Evolutionary conservation across 2,888 invertebrate species (phyloP).

Genomic region (Mythimna albipuncta): DNA sequence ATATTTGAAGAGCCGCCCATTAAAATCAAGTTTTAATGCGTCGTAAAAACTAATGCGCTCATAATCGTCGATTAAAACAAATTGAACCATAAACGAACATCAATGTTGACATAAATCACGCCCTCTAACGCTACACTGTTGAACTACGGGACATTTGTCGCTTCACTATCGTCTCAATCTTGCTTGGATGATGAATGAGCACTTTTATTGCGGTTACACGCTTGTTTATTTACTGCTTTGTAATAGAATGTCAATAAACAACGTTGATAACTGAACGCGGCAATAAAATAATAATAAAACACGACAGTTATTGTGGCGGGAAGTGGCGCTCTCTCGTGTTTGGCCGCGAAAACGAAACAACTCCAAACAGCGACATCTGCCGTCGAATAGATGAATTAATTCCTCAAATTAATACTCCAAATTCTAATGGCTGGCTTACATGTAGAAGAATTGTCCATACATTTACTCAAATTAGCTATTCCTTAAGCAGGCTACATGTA

Average conservation of each 20-base stretch:
- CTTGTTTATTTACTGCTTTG: slow-evolving; percentile 85
- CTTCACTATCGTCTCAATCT: slow-evolving; percentile 84
- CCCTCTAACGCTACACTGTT: slow-evolving; percentile 80
- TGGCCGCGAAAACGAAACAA: slow-evolving; percentile 61
- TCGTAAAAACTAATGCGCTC: slow-evolving; percentile 84
- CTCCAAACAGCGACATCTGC: slow-evolving; percentile 80
- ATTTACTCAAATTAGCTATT: slow-evolving; percentile 22
- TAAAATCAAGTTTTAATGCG: slow-evolving; percentile 83
- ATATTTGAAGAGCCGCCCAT: slow-evolving; percentile 82
- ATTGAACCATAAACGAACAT: slow-evolving; percentile 81
- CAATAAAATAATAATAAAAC: slow-evolving; percentile 83
- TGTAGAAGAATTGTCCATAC: not conserved
- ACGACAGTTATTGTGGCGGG: slow-evolving; percentile 71
- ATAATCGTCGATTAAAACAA: slow-evolving; percentile 82
- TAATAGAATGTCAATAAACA: slow-evolving; percentile 86
- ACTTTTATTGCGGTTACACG: slow-evolving; percentile 83
- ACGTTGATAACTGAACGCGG: slow-evolving; percentile 77
- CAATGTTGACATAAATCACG: slow-evolving; percentile 84
- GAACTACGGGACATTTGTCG: slow-evolving; percentile 80
- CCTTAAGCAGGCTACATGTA: slow-evolving; percentile 13
- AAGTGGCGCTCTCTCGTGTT: slow-evolving; percentile 71
- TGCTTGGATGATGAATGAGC: slow-evolving; percentile 81
- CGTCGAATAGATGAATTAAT: slow-evolving; percentile 75
- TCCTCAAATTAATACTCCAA: slow-evolving; percentile 46
- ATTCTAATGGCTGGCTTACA: slow-evolving; percentile 42